Percentiles rank a stretch among this genome's conserved stretches.
Conservation (phyloP, 2,888 invertebrate species). For the Chrysomela aeneicollis region DNA sequence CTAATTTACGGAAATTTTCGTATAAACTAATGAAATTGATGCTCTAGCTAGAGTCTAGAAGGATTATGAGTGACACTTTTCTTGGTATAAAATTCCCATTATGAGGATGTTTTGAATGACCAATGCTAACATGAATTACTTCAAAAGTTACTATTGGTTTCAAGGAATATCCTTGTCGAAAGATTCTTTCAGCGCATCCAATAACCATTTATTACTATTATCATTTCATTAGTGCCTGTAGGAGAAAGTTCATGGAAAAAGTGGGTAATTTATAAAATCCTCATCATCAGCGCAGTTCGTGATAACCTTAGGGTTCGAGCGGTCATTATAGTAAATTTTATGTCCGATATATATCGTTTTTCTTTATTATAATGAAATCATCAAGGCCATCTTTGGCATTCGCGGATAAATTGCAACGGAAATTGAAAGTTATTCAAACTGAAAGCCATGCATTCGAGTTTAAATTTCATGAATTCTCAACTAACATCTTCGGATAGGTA, state of each 20-base stretch:
- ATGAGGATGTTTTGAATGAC: too few relatives aligned
- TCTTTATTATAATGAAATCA: constrained; percentile 13
- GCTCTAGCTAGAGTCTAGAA: too few relatives aligned
- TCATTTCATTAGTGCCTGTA: constrained; percentile 6
- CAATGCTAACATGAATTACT: too few relatives aligned
- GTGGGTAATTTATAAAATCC: constrained; percentile 10
- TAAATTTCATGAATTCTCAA: not conserved
- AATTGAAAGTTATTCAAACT: not conserved
- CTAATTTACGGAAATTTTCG: too few relatives aligned
- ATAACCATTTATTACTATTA: not conserved
- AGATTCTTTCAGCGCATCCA: not conserved
- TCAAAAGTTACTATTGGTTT: too few relatives aligned
- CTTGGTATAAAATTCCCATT: too few relatives aligned
- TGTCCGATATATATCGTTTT: constrained; percentile 1
- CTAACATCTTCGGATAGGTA: not conserved
- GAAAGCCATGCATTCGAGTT: not conserved
- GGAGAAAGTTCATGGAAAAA: constrained; percentile 11
- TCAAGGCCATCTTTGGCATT: constrained; percentile 11
- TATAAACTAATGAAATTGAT: too few relatives aligned
- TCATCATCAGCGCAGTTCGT: constrained; percentile 10
- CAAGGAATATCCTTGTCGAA: too few relatives aligned
- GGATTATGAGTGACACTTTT: too few relatives aligned
- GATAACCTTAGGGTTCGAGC: constrained; percentile 13
- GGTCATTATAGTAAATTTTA: constrained; percentile 11
- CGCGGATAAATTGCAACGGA: not conserved